Evolutionary conservation across 2,888 invertebrate genomes (phyloP).

Genomic region (Tenthredo scrophulariae): DNA sequence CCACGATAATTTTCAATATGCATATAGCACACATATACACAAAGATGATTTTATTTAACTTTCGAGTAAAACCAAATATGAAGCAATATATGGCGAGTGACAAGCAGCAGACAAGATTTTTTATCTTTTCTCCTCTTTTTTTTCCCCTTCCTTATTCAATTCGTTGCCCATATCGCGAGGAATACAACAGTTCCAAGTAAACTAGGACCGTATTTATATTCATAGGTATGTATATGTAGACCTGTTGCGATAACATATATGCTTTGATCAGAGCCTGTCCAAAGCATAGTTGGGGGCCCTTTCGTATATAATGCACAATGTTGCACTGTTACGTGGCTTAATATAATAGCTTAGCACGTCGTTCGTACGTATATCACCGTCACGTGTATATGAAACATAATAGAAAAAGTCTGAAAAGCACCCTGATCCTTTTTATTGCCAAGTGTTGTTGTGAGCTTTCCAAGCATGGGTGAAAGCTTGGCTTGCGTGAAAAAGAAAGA

Average conservation of each 20-base stretch:
- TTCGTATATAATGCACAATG: conserved; percentile 16
- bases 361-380: conserved; percentile 24
- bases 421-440: conserved; percentile 26
- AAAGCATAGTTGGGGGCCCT: conserved; percentile 11
- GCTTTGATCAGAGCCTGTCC: conserved; percentile 52
- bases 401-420: conserved; percentile 38
- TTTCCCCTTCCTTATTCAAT: neutral
- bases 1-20: neutral
- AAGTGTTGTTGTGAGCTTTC: conserved; percentile 30
- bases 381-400: conserved; percentile 22
- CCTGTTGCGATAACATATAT: conserved; percentile 27
- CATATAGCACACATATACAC: neutral
- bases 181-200: neutral
- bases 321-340: conserved; percentile 38
- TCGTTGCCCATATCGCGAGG: neutral
- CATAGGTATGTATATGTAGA: neutral
- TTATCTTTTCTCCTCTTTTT: neutral
- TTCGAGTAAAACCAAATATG: neutral
- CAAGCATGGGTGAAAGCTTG: conserved; percentile 14
- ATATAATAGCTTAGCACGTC: conserved; percentile 23
- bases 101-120: neutral
- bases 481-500: neutral
- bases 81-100: neutral
- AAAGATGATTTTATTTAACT: neutral
- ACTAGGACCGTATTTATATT: conserved; percentile 17